phyloP scores from a whole-genome alignment of 2,113 vertebrate genomes.

The Leuciscus idus region DNA sequence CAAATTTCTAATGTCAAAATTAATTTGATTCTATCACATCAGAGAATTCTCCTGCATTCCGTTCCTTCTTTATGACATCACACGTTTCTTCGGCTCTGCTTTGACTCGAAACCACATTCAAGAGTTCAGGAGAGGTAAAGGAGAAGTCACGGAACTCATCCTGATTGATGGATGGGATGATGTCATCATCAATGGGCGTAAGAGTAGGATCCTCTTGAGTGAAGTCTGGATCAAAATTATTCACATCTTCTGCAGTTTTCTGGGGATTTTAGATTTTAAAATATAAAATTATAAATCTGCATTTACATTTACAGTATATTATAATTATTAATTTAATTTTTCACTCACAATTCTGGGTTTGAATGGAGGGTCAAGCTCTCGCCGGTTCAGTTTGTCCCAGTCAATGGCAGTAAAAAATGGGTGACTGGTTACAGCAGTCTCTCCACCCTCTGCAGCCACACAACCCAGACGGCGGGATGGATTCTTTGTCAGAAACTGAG shows the following conservation, averaged over 20 bases:
- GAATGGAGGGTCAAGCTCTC: conserved; percentile 92
- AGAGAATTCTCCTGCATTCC: conserved; percentile 13
- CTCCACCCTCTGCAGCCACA: conserved; percentile 80
- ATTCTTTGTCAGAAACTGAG: conserved; percentile 94
- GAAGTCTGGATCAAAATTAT: conserved; percentile 99
- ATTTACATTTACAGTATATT: not conserved
- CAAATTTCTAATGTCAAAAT: not conserved
- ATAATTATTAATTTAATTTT: too few species aligned
- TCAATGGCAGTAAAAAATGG: conserved; percentile 87
- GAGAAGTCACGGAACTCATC: conserved; percentile 97
- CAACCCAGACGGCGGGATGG: conserved; percentile 89
- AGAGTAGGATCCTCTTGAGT: conserved; percentile 93
- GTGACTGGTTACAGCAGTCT: conserved; percentile 83
- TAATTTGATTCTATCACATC: not conserved
- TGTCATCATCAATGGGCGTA: conserved; percentile 89
- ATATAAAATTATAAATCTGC: not conserved
- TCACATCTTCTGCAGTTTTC: conserved; percentile 95
- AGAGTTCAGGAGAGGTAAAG: conserved; percentile 85
- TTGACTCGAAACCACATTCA: conserved; percentile 35
- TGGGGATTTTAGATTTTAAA: conserved; percentile 62
- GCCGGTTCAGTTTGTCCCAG: conserved; percentile 88
- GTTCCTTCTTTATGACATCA: not conserved
- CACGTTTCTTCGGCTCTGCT: not conserved
- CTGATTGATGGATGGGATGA: conserved; percentile 90
- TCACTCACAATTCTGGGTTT: conserved; percentile 90